A percentile compares a stretch with the other conserved stretches of the same genome.
These are phyloP conservation scores for Charina bottae DNA, from an alignment of 2,113 vertebrate genomes.

Conservation along the genomic window DNA sequence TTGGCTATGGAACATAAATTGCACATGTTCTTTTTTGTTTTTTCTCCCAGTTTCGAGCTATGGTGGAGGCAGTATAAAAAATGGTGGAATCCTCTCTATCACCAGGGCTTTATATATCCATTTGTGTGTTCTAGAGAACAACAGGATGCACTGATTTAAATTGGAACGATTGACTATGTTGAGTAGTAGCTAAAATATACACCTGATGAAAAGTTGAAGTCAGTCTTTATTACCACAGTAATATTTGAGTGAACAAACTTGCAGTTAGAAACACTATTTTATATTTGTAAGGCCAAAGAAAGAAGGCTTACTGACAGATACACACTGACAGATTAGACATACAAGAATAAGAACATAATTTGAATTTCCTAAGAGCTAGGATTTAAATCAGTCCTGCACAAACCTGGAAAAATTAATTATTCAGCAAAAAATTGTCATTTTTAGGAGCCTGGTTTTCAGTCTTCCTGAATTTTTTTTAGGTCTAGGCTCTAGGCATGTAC, in stretches of 20 bases:
- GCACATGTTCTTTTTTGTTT: background rate
- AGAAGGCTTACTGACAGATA: background rate
- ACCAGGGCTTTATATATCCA: background rate
- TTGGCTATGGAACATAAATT: background rate
- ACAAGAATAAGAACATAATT: background rate
- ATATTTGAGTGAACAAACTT: too few species aligned
- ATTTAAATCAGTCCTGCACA: background rate
- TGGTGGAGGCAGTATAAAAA: background rate
- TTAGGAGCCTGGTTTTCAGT: background rate
- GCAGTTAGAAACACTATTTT: too few species aligned
- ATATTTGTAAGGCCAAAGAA: background rate
- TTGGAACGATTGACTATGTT: background rate
- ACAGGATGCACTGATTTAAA: background rate
- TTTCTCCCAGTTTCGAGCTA: background rate
- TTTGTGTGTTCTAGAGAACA: background rate
- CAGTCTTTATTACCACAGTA: background rate
- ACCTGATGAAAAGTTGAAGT: background rate
- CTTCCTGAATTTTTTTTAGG: background rate
- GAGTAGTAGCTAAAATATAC: background rate
- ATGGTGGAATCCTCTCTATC: background rate
- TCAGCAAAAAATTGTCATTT: background rate
- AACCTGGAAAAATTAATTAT: background rate
- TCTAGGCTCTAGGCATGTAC: too few species aligned
- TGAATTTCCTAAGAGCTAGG: background rate
- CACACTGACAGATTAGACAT: background rate